Conservation (phyloP, 1,140 invertebrate species). For the Asobara japonica region DNA sequence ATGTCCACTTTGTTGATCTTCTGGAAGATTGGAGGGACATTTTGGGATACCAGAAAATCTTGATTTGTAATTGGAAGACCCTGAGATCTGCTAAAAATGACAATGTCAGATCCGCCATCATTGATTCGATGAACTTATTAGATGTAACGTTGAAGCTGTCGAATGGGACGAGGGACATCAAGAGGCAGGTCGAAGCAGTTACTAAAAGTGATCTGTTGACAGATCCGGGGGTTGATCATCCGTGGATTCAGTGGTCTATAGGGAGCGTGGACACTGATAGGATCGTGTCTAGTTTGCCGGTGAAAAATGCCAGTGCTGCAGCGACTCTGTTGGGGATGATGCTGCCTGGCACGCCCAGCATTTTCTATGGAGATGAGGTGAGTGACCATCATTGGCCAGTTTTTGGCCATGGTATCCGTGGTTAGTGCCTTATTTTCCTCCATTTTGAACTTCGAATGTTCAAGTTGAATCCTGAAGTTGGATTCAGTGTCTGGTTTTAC, state of each 20-base stretch:
- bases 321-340: conserved; percentile 76
- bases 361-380: conserved; percentile 87
- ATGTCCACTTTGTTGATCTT: conserved; percentile 60
- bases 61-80: conserved; percentile 74
- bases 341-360: conserved; percentile 81
- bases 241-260: conserved; percentile 83
- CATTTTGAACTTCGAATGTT: too few species aligned
- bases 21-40: conserved; percentile 75
- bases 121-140: conserved; percentile 75
- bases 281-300: conserved; percentile 66
- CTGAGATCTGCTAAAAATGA: conserved; percentile 63
- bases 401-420: too few species aligned
- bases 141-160: conserved; percentile 74
- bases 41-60: conserved; percentile 70
- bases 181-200: conserved; percentile 68
- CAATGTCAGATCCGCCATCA: conserved; percentile 63
- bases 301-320: conserved; percentile 71
- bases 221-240: conserved; percentile 66
- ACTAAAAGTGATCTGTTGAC: conserved; percentile 70
- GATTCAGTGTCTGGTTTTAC: neutral
- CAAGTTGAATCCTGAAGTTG: too few species aligned
- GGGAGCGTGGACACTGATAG: conserved; percentile 71
- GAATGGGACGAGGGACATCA: conserved; percentile 69
- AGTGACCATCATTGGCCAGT: conserved; percentile 48
- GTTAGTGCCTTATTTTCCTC: too few species aligned